These are phyloP conservation scores for Psophia crepitans DNA, from an alignment of 2,113 vertebrate genomes.

Conservation along the genomic window DNA sequence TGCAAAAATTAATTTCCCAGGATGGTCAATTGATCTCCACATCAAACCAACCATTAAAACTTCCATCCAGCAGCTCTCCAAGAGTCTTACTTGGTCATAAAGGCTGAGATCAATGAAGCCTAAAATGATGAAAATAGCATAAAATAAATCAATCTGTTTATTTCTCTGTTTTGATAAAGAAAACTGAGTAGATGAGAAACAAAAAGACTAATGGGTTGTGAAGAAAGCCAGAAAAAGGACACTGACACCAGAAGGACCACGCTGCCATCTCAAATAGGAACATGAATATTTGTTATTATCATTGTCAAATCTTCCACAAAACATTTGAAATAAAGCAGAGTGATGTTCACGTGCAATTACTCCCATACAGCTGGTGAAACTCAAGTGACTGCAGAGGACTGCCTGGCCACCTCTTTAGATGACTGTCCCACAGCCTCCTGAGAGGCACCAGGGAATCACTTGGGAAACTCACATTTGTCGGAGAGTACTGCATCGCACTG, in stretches of 20 bases:
- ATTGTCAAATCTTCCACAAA: not conserved
- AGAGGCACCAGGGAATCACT: not conserved
- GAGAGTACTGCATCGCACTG: not conserved
- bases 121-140: constrained; percentile 52
- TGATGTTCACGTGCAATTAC: not conserved
- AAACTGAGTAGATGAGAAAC: not conserved
- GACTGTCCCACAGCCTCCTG: not conserved
- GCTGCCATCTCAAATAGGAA: not conserved
- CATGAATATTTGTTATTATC: not conserved
- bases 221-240: not conserved
- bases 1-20: constrained; percentile 94
- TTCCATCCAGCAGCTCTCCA: constrained; percentile 97
- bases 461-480: not conserved
- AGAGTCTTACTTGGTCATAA: constrained; percentile 89
- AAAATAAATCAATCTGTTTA: not conserved
- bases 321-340: not conserved
- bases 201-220: not conserved
- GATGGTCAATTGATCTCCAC: constrained; percentile 95
- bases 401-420: not conserved
- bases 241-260: not conserved
- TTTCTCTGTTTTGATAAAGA: not conserved
- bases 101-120: constrained; percentile 92
- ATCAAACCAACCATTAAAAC: constrained; percentile 96
- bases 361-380: not conserved
- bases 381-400: not conserved